These are phyloP conservation scores for Eriosoma lanigerum DNA, from an alignment of 1,140 invertebrate genomes.

Conservation along the genomic window DNA sequence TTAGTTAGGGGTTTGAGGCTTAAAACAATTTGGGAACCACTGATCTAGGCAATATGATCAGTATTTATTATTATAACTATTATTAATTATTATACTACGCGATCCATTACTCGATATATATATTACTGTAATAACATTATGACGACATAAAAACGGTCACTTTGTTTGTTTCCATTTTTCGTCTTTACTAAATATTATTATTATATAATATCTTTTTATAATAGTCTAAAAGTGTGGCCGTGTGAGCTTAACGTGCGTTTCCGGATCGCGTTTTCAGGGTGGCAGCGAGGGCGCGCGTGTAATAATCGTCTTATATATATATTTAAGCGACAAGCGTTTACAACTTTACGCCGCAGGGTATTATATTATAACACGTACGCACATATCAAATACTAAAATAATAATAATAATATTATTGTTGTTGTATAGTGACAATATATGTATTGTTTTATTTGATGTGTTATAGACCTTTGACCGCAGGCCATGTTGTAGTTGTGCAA, in stretches of 20 bases:
- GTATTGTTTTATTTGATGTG: too few relatives aligned
- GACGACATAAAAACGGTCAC: background rate
- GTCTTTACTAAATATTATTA: background rate
- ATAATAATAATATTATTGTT: too few relatives aligned
- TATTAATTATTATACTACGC: too few relatives aligned
- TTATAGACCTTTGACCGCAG: too few relatives aligned
- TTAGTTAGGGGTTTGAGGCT: too few relatives aligned
- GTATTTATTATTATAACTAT: too few relatives aligned
- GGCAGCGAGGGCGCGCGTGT: background rate
- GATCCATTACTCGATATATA: background rate
- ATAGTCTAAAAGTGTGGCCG: background rate
- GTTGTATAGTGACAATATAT: too few relatives aligned
- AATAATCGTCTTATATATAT: too few relatives aligned
- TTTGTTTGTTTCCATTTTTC: conserved; percentile 30
- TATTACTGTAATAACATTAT: background rate
- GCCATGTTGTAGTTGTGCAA: too few relatives aligned
- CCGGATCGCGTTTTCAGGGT: background rate
- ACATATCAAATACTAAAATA: too few relatives aligned
- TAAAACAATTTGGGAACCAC: too few relatives aligned
- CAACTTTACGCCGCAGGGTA: background rate
- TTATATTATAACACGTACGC: background rate
- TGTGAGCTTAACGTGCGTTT: background rate
- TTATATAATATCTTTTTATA: background rate
- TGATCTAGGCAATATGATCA: too few relatives aligned
- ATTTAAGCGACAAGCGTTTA: background rate